These are phyloP conservation scores for Ranitomeya imitator DNA, from an alignment of 2,113 vertebrate species.

Conservation along the genomic window DNA sequence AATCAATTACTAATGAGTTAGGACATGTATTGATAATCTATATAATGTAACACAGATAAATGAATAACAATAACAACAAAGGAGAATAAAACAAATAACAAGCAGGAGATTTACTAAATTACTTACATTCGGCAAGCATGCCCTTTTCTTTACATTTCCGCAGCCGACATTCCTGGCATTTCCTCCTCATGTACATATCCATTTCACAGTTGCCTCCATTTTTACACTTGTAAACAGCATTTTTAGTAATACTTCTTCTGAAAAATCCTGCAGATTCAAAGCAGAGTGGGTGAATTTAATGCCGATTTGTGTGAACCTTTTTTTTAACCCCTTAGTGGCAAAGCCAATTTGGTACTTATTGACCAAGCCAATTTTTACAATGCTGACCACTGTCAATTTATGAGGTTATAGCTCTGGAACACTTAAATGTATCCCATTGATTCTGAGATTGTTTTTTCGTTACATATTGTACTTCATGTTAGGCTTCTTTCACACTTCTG, in stretches of 20 bases:
- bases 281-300: background rate
- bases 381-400: too few relatives aligned
- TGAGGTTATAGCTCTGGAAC: too few relatives aligned
- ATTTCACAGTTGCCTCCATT: conserved; percentile 96
- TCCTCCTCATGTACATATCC: conserved; percentile 99
- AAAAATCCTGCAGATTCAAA: conserved; percentile 84
- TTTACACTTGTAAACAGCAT: conserved; percentile 97
- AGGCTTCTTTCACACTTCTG: too few relatives aligned
- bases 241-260: conserved; percentile 98
- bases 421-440: too few relatives aligned
- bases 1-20: background rate
- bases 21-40: background rate
- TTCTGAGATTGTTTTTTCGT: too few relatives aligned
- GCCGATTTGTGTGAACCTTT: background rate
- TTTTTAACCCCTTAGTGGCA: background rate
- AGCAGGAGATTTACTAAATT: conserved; percentile 46
- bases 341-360: too few relatives aligned
- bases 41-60: background rate
- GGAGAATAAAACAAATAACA: background rate
- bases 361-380: too few relatives aligned
- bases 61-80: background rate
- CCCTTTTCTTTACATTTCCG: conserved; percentile 97
- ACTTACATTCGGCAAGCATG: conserved; percentile 99
- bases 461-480: too few relatives aligned
- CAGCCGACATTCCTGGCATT: conserved; percentile 95